Evolutionary conservation across 1,140 invertebrate genomes (phyloP), one percentile per base, ranked within the genome.

Genomic region (Pteromalus puparum): DNA sequence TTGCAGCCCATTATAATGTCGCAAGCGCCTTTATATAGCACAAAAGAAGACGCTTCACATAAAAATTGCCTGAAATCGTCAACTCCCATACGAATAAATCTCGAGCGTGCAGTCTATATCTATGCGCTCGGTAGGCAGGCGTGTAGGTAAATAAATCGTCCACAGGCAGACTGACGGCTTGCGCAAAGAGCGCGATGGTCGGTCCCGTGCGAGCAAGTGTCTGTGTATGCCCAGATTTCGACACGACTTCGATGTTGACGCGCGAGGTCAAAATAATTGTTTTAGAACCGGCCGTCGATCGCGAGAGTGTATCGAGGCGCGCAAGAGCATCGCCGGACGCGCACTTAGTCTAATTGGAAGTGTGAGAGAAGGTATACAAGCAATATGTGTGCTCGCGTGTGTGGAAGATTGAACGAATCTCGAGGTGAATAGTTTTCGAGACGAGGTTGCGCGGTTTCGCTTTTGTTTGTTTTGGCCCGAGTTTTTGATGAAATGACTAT

Each of bases 261-360:
- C 73, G 18, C 73, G 73, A 75, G 73, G 73, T 75, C 73, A 26
- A 24, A 75, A 46, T 48, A 75, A 75, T 75, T 75, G 73, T 75
- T 75, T 46, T 18, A n/a, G 67, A 70, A 26, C 15, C 26, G 67
- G 26, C 18, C 9, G 28, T 26, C 26, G 67, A 70, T 70, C 67
- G 26, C 26, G 18, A 61, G 18, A n/a, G 7, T 61, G 6, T 61
- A 61, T n/a, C 18, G 53, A 61, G 5, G 21, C 5, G 21, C 53
- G 4, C 53, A 5, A n/a, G 53, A 61, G 18, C 21, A 61, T 42
- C 46, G 18, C 53, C 2, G 53, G 7, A 61, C 53, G 53, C 53
- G 53, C 53, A 61, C 53, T 61, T 61, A 61, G 21, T 61, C 18
- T n/a, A 61, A 61, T n/a, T n/a, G 53, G 2, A 48, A 48, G 9